Conservation (phyloP, 2,888 invertebrate genomes). For the Callinectes sapidus region DNA sequence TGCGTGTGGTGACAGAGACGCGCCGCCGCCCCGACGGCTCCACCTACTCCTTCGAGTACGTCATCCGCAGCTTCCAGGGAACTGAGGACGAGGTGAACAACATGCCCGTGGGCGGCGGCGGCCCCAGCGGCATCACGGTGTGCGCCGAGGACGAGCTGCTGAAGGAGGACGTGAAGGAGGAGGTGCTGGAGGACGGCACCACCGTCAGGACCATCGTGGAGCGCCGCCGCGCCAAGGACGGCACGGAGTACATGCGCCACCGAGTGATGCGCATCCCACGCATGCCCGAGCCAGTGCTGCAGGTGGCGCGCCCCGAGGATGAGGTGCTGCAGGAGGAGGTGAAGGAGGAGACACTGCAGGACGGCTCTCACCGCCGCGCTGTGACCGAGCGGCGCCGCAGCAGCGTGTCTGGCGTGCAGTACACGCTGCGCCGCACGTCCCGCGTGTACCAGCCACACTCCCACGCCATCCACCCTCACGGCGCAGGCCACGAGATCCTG, state of each 20-base stretch:
- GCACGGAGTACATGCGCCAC: conserved; percentile 72
- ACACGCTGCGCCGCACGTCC: conserved; percentile 71
- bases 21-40: conserved; percentile 70
- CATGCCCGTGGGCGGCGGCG: conserved; percentile 53
- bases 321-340: conserved; percentile 72
- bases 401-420: conserved; percentile 71
- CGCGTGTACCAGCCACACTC: conserved; percentile 64
- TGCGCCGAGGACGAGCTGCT: conserved; percentile 70
- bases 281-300: conserved; percentile 71
- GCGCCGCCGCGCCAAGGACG: conserved; percentile 70
- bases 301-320: conserved; percentile 66
- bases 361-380: conserved; percentile 68
- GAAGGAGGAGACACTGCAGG: conserved; percentile 64
- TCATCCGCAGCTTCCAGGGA: conserved; percentile 70
- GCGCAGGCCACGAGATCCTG: conserved; percentile 63
- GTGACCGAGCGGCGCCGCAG: conserved; percentile 71
- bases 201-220: conserved; percentile 70
- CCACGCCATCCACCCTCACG: conserved; percentile 55
- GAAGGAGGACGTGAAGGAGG: conserved; percentile 72
- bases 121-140: conserved; percentile 68
- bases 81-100: conserved; percentile 65
- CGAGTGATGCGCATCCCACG: conserved; percentile 72
- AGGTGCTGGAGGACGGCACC: conserved; percentile 67
- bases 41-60: conserved; percentile 72
- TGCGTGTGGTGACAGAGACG: conserved; percentile 71